Evolutionary conservation across 2,797 vertebrate species (phyloP).

Genomic region (Pseudomugil gertrudae): DNA sequence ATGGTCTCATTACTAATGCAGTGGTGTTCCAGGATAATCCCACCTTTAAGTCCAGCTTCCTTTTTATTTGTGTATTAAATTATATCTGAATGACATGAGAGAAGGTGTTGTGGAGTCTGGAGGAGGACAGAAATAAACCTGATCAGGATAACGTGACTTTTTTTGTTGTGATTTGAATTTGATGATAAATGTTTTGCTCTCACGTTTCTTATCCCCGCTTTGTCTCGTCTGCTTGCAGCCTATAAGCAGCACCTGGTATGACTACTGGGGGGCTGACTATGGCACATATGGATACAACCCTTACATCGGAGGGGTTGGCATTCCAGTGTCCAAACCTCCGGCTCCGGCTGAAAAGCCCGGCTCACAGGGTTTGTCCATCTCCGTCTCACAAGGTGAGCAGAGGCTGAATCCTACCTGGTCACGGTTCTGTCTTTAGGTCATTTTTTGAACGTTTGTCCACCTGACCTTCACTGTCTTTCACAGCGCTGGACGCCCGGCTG

Average conservation of each 20-base stretch:
- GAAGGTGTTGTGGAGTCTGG: background rate
- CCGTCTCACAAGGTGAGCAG: conserved; percentile 92
- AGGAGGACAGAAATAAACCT: background rate
- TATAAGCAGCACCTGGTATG: conserved; percentile 99
- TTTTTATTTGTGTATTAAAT: too few species aligned
- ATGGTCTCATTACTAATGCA: too few species aligned
- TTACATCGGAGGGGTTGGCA: conserved; percentile 94
- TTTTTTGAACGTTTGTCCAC: background rate
- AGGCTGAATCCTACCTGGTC: background rate
- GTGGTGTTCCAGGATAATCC: too few species aligned
- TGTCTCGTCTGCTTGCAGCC: conserved; percentile 79
- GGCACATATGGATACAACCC: conserved; percentile 97
- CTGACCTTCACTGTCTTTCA: background rate
- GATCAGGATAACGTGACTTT: background rate
- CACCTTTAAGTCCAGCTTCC: background rate
- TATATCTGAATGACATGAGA: background rate
- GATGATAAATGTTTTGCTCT: background rate
- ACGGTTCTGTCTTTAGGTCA: background rate
- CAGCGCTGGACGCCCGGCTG: conserved; percentile 94
- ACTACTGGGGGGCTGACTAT: conserved; percentile 98
- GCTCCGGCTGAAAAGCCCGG: conserved; percentile 91
- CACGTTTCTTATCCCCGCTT: background rate
- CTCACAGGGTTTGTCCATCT: conserved; percentile 94
- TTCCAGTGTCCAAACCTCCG: conserved; percentile 94
- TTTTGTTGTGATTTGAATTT: background rate